A percentile compares a stretch with the other conserved stretches of the same genome.
These are phyloP conservation scores for Hyphantria cunea DNA, from an alignment of 1,140 invertebrate species.

Conservation along the genomic window DNA sequence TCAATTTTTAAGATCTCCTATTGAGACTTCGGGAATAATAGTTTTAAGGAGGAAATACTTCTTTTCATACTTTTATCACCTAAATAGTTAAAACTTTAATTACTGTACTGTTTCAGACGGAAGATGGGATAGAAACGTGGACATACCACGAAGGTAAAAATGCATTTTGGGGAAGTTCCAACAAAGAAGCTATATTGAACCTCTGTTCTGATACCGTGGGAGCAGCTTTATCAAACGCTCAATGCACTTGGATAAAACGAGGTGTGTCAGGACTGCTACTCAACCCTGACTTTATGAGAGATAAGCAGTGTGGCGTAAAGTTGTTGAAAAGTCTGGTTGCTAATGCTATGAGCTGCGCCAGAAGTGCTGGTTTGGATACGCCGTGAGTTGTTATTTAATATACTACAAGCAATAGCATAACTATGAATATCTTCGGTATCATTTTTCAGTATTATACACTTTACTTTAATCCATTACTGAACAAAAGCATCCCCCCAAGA, in stretches of 20 bases:
- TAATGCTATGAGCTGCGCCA: slow-evolving; percentile 52
- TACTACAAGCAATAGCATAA: slow-evolving; percentile 32
- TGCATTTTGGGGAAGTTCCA: slow-evolving; percentile 45
- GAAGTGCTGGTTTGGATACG: slow-evolving; percentile 48
- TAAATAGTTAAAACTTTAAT: no score
- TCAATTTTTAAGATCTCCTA: no score
- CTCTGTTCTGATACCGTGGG: slow-evolving; percentile 54
- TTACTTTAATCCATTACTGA: no score
- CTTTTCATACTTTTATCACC: no score
- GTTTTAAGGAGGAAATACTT: no score
- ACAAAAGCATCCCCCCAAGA: no score
- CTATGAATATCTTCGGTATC: no score
- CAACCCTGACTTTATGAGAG: slow-evolving; percentile 47
- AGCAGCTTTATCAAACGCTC: slow-evolving; percentile 48
- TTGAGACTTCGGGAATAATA: no score
- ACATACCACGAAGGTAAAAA: slow-evolving; percentile 50
- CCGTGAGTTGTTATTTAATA: slow-evolving; percentile 50
- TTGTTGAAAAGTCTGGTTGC: slow-evolving; percentile 52
- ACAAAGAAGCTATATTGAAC: slow-evolving; percentile 59
- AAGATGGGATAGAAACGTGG: slow-evolving; percentile 45
- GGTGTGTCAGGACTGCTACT: slow-evolving; percentile 59
- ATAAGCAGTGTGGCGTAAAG: slow-evolving; percentile 50
- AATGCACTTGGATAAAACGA: slow-evolving; percentile 61
- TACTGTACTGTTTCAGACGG: slow-evolving; percentile 31
- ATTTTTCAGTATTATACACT: no score